A percentile compares a stretch with the other conserved stretches of the same genome.
Evolutionary conservation across 2,797 vertebrate species (phyloP).

Genomic region (Gallirallus australis): DNA sequence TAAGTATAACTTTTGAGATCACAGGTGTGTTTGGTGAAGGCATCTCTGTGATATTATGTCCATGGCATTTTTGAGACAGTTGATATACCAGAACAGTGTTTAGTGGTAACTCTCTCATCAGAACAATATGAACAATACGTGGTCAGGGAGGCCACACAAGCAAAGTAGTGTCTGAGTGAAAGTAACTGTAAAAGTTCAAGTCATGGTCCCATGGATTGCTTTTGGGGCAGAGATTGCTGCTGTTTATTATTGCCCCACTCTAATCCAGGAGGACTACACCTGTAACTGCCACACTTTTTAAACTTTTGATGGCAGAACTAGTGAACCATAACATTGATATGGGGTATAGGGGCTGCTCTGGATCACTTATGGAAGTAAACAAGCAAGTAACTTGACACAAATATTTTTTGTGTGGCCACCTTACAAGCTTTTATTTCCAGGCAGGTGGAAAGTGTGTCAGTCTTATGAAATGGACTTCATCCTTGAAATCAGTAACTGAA

Average conservation of each 20-base stretch:
- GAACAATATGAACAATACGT: not conserved
- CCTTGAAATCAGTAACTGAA: not conserved
- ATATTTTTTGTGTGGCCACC: not conserved
- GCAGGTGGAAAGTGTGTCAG: not conserved
- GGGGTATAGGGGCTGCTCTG: not conserved
- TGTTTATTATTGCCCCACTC: not conserved
- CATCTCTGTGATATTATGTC: not conserved
- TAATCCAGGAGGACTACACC: not conserved
- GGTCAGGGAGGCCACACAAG: not conserved
- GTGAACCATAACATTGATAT: not conserved
- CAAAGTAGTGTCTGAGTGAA: not conserved
- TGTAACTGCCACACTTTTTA: not conserved
- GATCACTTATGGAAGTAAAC: not conserved
- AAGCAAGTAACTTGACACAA: not conserved
- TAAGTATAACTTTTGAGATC: not conserved
- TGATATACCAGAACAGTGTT: not conserved
- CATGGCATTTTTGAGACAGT: not conserved
- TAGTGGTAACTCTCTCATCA: too few species aligned
- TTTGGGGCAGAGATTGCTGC: not conserved
- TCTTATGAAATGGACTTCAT: not conserved
- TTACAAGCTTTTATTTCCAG: not conserved
- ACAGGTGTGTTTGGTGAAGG: fast-evolving
- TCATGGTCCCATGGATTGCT: not conserved
- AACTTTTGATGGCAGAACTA: not conserved
- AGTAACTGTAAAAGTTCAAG: not conserved